Conservation (phyloP, 2,797 vertebrate genomes). For the Typhlichthys eigenmanni region DNA sequence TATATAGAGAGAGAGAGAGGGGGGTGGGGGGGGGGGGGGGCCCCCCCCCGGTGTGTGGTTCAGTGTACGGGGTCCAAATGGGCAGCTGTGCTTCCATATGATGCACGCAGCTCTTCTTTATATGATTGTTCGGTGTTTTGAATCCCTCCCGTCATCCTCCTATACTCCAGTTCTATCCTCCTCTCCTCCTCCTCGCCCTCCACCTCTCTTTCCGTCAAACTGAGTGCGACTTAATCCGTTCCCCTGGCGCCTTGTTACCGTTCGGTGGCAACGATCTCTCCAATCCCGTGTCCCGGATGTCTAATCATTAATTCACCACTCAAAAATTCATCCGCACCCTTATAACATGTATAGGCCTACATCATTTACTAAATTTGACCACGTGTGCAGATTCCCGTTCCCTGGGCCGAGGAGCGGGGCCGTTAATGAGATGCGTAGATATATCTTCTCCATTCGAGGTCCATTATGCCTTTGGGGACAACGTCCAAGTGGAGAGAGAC, state of each 20-base stretch:
- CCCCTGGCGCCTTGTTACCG: conserved; percentile 96
- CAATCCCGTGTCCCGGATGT: conserved; percentile 38
- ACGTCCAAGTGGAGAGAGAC: too few relatives aligned
- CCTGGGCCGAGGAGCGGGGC: conserved; percentile 62
- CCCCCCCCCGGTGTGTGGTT: too few relatives aligned
- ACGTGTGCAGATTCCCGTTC: conserved; percentile 79
- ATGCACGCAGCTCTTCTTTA: too few relatives aligned
- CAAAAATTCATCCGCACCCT: conserved; percentile 75
- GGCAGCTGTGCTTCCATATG: too few relatives aligned
- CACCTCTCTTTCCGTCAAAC: conserved; percentile 44
- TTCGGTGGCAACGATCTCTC: conserved; percentile 78
- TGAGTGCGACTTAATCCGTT: conserved; percentile 84
- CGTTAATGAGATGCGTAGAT: too few relatives aligned
- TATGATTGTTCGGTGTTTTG: too few relatives aligned
- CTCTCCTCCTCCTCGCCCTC: neutral
- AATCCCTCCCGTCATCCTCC: conserved; percentile 44
- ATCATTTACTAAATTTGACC: conserved; percentile 88
- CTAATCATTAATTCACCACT: conserved; percentile 91
- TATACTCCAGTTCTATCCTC: conserved; percentile 56
- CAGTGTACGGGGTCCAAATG: too few relatives aligned
- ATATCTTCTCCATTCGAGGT: too few relatives aligned
- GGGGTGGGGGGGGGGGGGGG: too few relatives aligned
- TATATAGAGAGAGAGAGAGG: neutral
- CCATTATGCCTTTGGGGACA: too few relatives aligned
- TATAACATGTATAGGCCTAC: conserved; percentile 76